Conservation (phyloP, 2,888 invertebrate genomes). For the Agapostemon virescens region DNA sequence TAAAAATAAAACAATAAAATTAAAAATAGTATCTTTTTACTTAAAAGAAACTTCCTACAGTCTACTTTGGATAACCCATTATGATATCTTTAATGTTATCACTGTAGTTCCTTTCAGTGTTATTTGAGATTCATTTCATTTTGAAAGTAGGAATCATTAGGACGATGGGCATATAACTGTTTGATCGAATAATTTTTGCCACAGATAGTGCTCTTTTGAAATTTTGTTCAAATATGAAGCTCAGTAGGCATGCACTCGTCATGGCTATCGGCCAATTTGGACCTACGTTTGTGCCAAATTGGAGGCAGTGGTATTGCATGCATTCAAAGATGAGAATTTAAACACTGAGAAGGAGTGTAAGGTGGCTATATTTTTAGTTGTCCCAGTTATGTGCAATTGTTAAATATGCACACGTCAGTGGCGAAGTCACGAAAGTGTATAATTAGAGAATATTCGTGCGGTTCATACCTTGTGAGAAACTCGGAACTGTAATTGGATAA, state of each 20-base stretch:
- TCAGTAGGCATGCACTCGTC: background rate
- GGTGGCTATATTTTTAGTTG: slow-evolving; percentile 50
- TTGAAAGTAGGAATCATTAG: background rate
- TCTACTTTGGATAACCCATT: too few relatives aligned
- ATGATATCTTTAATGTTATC: too few relatives aligned
- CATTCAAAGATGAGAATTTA: slow-evolving; percentile 41
- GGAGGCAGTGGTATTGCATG: background rate
- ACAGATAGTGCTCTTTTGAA: background rate
- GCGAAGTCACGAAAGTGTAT: slow-evolving; percentile 47
- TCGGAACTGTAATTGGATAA: background rate
- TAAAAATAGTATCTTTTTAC: too few relatives aligned
- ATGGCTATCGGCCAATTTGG: slow-evolving; percentile 45
- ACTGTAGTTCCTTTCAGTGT: too few relatives aligned
- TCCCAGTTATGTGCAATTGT: slow-evolving; percentile 48
- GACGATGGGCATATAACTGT: background rate
- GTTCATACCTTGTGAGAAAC: background rate
- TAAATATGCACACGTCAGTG: slow-evolving; percentile 51
- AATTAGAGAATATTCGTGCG: slow-evolving; percentile 43
- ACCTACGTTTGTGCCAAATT: slow-evolving; percentile 33
- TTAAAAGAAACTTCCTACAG: too few relatives aligned
- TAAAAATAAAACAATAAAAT: too few relatives aligned
- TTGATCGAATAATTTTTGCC: background rate
- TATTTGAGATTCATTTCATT: background rate
- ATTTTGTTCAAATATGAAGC: slow-evolving; percentile 7
- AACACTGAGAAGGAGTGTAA: slow-evolving; percentile 20